phyloP scores from a whole-genome alignment of 2,888 invertebrate genomes.

The Chrysodeixis includens region DNA sequence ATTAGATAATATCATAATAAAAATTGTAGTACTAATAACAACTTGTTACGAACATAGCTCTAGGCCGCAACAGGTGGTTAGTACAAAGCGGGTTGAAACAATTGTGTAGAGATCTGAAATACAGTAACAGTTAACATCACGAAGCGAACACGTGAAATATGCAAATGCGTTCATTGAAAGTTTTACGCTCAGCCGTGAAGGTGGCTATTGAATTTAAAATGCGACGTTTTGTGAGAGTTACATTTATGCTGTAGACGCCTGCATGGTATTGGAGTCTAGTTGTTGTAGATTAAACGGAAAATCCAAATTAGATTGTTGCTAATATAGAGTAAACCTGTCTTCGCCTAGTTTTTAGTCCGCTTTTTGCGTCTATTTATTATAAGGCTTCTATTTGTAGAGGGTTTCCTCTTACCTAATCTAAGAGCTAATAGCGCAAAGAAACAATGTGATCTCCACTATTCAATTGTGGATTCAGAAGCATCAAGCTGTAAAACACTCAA shows the following conservation, averaged over 20 bases:
- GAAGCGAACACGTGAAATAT: slow-evolving; percentile 43
- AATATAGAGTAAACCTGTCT: background rate
- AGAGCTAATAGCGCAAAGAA: no score
- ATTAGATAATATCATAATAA: no score
- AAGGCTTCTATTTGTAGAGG: background rate
- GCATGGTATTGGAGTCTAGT: slow-evolving; percentile 32
- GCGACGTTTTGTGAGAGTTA: slow-evolving; percentile 38
- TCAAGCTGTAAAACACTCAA: no score
- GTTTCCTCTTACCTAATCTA: no score
- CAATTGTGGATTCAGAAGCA: no score
- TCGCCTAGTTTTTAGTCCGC: background rate
- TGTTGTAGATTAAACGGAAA: slow-evolving; percentile 9
- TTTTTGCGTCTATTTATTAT: background rate
- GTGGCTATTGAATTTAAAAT: slow-evolving; percentile 46
- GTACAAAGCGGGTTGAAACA: background rate
- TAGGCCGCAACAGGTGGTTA: slow-evolving; percentile 28
- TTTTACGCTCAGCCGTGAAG: slow-evolving; percentile 32
- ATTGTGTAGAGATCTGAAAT: slow-evolving; percentile 25
- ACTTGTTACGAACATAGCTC: background rate
- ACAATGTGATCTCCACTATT: no score
- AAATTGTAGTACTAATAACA: background rate
- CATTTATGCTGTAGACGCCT: slow-evolving; percentile 22
- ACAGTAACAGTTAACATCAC: slow-evolving; percentile 18
- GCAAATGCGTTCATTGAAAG: slow-evolving; percentile 51
- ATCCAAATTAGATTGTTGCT: background rate